Percentiles rank a stretch among this genome's conserved stretches.
Conservation (phyloP, 2,797 vertebrate genomes). For the Trematocara caparti region DNA sequence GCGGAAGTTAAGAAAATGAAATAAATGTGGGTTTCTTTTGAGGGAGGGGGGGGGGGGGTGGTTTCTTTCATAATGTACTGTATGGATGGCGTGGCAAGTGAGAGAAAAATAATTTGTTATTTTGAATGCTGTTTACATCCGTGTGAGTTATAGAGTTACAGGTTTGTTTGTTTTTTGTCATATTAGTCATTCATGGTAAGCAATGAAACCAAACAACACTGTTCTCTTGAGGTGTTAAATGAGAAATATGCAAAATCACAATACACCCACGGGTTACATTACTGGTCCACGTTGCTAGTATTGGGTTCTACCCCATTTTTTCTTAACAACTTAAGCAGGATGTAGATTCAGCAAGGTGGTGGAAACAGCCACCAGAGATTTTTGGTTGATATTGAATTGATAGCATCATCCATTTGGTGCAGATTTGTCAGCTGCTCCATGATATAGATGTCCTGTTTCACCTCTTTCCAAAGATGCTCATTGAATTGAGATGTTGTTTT, state of each 20-base stretch:
- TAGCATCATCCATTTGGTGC: background rate
- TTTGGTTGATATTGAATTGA: background rate
- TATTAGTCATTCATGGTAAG: background rate
- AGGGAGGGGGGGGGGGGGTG: fast-evolving
- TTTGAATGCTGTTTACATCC: background rate
- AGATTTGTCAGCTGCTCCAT: background rate
- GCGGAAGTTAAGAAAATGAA: background rate
- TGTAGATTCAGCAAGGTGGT: background rate
- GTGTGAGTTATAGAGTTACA: background rate
- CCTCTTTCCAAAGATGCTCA: background rate
- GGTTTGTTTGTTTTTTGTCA: background rate
- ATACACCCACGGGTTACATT: background rate
- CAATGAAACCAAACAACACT: background rate
- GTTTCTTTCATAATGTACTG: background rate
- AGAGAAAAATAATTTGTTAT: background rate
- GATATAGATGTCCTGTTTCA: background rate
- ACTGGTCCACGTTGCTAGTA: background rate
- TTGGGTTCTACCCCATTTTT: background rate
- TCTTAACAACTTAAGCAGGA: background rate
- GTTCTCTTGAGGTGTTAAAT: background rate
- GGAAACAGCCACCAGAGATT: background rate
- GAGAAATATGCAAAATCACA: background rate
- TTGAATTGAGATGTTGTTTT: background rate
- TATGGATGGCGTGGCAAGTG: background rate
- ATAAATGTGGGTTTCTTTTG: background rate